Evolutionary conservation across 2,797 vertebrate genomes (phyloP).

Genomic region (Argyrosomus regius): DNA sequence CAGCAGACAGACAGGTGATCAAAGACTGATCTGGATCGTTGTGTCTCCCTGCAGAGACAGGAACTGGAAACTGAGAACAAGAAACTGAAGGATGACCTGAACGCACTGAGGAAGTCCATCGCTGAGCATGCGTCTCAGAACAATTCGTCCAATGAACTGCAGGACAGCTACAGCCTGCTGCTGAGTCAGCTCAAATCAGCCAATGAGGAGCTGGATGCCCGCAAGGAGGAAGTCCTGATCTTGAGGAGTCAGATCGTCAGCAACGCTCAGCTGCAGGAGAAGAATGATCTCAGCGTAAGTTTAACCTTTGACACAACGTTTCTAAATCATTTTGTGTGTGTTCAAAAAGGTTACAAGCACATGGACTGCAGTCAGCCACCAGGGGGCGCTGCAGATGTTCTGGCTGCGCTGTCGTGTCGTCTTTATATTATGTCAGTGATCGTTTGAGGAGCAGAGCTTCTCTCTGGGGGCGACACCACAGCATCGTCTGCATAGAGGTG

Average conservation of each 20-base stretch:
- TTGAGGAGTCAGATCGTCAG: conserved; percentile 93
- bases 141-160: conserved; percentile 77
- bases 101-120: conserved; percentile 90
- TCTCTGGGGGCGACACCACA: too few species aligned
- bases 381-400: too few species aligned
- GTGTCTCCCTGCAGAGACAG: conserved; percentile 85
- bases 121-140: conserved; percentile 79
- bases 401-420: too few species aligned
- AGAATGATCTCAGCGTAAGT: conserved; percentile 73
- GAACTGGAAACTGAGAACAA: conserved; percentile 97
- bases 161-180: conserved; percentile 89
- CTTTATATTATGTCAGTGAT: too few species aligned
- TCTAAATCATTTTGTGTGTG: too few species aligned
- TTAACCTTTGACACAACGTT: too few species aligned
- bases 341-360: too few species aligned
- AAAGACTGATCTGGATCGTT: too few species aligned
- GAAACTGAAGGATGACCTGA: conserved; percentile 95
- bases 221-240: conserved; percentile 96
- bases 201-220: conserved; percentile 94
- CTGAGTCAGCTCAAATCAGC: conserved; percentile 91
- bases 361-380: too few species aligned
- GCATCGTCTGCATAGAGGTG: too few species aligned
- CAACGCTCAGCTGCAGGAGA: conserved; percentile 81
- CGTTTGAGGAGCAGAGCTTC: too few species aligned
- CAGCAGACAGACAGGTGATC: too few species aligned